Percentiles rank a stretch among this genome's conserved stretches.
These are phyloP conservation scores for Zoroaster sp. DNA, from an alignment of 53 echinoderm and acorn worm species.

Conservation along the genomic window DNA sequence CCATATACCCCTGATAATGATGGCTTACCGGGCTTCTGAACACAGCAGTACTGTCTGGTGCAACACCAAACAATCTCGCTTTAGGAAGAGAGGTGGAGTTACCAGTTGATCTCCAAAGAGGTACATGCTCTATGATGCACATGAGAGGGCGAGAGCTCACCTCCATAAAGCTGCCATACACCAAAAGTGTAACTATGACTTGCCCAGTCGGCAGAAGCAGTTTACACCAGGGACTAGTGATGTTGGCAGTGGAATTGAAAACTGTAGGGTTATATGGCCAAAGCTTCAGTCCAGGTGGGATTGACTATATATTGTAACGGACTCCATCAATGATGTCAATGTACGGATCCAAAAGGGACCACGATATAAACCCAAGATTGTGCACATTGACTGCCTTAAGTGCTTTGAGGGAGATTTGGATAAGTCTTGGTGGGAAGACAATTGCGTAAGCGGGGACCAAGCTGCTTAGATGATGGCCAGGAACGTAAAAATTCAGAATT, in stretches of 20 bases:
- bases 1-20: neutral
- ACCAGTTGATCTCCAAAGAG: neutral
- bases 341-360: neutral
- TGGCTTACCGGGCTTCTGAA: conserved; percentile 3
- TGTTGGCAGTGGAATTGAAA: neutral
- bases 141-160: neutral
- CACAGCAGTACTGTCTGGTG: neutral
- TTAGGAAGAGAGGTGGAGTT: neutral
- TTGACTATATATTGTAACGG: neutral
- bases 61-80: neutral
- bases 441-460: neutral
- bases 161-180: neutral
- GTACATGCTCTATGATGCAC: neutral
- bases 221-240: neutral
- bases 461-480: neutral
- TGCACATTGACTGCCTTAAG: neutral
- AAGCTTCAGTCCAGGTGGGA: neutral
- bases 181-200: neutral
- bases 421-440: neutral
- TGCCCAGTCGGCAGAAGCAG: neutral
- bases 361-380: neutral
- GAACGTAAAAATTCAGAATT: neutral
- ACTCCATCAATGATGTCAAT: neutral
- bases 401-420: neutral
- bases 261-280: neutral